These are phyloP conservation scores for Pycnomerus fuliginosus DNA, from an alignment of 2,888 invertebrate species.

Conservation along the genomic window DNA sequence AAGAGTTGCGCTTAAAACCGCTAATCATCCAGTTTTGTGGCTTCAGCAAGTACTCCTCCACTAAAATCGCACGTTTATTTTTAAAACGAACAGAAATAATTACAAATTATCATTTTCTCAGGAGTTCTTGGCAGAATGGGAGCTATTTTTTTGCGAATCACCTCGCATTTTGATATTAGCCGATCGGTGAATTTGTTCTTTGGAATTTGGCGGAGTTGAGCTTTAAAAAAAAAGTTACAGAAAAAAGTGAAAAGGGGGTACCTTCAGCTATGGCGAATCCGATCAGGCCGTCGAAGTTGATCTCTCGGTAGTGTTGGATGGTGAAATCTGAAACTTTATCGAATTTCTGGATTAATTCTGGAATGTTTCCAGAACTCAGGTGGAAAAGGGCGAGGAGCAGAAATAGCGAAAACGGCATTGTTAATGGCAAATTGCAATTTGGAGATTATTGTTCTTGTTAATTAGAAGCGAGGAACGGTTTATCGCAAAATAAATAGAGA, in stretches of 20 bases:
- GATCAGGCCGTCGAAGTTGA: slow-evolving; percentile 49
- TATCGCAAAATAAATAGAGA: too few relatives aligned
- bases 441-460: too few relatives aligned
- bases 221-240: too few relatives aligned
- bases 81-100: slow-evolving; percentile 15
- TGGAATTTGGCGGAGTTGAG: too few relatives aligned
- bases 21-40: slow-evolving; percentile 30
- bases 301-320: slow-evolving; percentile 36
- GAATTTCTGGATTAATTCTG: neutral
- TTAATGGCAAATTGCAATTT: too few relatives aligned
- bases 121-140: slow-evolving; percentile 28
- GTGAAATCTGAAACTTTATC: slow-evolving; percentile 11
- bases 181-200: too few relatives aligned
- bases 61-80: slow-evolving; percentile 13
- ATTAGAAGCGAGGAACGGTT: too few relatives aligned
- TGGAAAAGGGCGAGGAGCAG: too few relatives aligned
- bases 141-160: slow-evolving; percentile 25
- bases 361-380: neutral
- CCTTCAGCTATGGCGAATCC: slow-evolving; percentile 50
- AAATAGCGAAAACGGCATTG: too few relatives aligned
- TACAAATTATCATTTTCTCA: slow-evolving; percentile 33
- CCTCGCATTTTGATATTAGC: slow-evolving; percentile 27
- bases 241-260: too few relatives aligned
- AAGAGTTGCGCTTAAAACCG: slow-evolving; percentile 16
- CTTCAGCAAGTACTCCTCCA: slow-evolving; percentile 26